phyloP scores from a whole-genome alignment of 2,888 invertebrate species.

The Ceratothoa steindachneri region DNA sequence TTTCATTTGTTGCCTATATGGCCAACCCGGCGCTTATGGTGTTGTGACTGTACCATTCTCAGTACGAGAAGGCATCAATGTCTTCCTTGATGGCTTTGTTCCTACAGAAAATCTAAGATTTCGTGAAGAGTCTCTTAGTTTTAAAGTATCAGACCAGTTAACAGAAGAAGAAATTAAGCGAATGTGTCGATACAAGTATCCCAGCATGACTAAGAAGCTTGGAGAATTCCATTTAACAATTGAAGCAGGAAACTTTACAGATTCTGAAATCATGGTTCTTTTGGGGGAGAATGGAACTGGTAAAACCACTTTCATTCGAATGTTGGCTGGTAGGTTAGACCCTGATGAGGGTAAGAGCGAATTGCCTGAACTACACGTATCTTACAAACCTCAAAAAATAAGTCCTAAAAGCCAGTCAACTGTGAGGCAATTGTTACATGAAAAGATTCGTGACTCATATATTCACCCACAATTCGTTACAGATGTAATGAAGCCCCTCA shows the following conservation, averaged over 20 bases:
- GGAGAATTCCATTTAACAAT: conserved; percentile 62
- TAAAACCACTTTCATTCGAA: conserved; percentile 97
- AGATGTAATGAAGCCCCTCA: conserved; percentile 97
- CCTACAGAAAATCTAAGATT: conserved; percentile 98
- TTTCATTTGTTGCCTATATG: conserved; percentile 97
- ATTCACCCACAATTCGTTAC: conserved; percentile 97
- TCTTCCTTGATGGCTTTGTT: conserved; percentile 98
- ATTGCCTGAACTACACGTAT: conserved; percentile 88
- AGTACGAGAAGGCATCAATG: conserved; percentile 99
- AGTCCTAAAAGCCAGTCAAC: conserved; percentile 93
- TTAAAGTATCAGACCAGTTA: conserved; percentile 97
- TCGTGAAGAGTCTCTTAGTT: conserved; percentile 91
- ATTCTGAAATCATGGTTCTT: conserved; percentile 96
- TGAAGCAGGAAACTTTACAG: conserved; percentile 89
- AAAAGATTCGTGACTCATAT: conserved; percentile 95
- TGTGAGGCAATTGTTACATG: conserved; percentile 86
- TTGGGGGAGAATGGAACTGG: conserved; percentile 97
- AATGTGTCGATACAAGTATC: conserved; percentile 94
- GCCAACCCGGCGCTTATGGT: conserved; percentile 96
- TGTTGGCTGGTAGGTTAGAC: conserved; percentile 92
- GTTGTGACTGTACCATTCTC: conserved; percentile 99
- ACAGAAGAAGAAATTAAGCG: conserved; percentile 95
- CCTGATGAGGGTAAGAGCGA: conserved; percentile 76
- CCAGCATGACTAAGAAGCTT: conserved; percentile 72
- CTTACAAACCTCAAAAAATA: conserved; percentile 99